phyloP scores from a whole-genome alignment of 35 echinoderm and acorn worm genomes.

The Ophioderma brevispina region DNA sequence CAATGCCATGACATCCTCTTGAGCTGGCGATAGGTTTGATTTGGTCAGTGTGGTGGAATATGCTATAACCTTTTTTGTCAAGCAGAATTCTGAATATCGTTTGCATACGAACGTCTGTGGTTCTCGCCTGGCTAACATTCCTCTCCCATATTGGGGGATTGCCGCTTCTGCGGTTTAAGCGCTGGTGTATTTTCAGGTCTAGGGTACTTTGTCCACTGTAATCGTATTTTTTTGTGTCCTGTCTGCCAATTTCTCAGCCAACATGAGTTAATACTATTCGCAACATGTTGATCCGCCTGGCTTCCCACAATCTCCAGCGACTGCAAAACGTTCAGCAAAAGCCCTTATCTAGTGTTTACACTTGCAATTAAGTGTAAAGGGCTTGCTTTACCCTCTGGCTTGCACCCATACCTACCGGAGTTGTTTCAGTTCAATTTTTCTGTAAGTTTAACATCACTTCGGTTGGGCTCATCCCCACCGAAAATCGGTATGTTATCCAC shows the following conservation, averaged over 20 bases:
- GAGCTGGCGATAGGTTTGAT: too few relatives aligned
- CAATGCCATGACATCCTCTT: too few relatives aligned
- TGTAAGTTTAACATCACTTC: too few relatives aligned
- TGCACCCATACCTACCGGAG: too few relatives aligned
- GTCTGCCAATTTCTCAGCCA: neutral
- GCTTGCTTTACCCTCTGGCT: too few relatives aligned
- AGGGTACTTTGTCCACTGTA: conserved; percentile 15
- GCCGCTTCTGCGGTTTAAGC: conserved; percentile 24
- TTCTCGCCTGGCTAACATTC: neutral
- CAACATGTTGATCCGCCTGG: conserved; percentile 7
- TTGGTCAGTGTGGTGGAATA: too few relatives aligned
- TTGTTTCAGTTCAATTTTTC: too few relatives aligned
- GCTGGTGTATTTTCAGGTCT: neutral
- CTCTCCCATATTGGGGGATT: conserved; percentile 53
- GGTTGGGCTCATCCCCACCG: too few relatives aligned
- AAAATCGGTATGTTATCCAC: too few relatives aligned
- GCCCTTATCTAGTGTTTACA: neutral
- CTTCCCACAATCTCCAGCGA: neutral
- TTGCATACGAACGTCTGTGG: conserved; percentile 31
- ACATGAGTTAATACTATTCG: conserved; percentile 22
- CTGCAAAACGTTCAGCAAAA: neutral
- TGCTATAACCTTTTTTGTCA: too few relatives aligned
- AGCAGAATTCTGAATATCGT: conserved; percentile 44
- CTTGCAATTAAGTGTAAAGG: too few relatives aligned
- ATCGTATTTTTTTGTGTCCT: neutral